phyloP scores from a whole-genome alignment of 2,888 invertebrate species.

The Boloria selene region DNA sequence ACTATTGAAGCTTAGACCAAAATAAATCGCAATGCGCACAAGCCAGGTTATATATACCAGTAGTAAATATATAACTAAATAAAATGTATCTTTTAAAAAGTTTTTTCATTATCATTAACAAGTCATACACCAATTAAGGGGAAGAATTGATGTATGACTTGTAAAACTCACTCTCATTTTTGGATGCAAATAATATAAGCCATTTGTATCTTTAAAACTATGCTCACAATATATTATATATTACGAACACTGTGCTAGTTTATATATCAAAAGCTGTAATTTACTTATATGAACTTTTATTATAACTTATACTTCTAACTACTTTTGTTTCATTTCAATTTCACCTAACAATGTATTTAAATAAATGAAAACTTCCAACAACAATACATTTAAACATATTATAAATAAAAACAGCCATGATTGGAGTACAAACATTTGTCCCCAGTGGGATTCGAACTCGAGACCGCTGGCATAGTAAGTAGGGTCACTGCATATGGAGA shows the following conservation, averaged over 20 bases:
- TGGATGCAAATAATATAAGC: conserved; percentile 59
- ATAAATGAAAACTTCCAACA: background rate
- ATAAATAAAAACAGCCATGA: no score
- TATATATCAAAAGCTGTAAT: conserved; percentile 75
- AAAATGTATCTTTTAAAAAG: conserved; percentile 41
- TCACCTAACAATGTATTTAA: background rate
- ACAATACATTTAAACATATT: no score
- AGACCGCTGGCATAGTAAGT: no score
- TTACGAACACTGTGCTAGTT: conserved; percentile 78
- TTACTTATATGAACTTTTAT: conserved; percentile 80
- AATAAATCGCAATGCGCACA: conserved; percentile 67
- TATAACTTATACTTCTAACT: conserved; percentile 81
- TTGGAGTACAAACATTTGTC: no score
- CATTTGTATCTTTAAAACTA: conserved; percentile 63
- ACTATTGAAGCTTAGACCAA: conserved; percentile 72
- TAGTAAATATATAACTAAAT: conserved; percentile 44
- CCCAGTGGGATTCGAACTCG: no score
- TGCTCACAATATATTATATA: conserved; percentile 76
- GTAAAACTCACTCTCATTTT: conserved; percentile 48
- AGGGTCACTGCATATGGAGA: no score
- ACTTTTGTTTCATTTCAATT: conserved; percentile 59
- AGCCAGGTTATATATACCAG: conserved; percentile 48
- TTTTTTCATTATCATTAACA: conserved; percentile 51
- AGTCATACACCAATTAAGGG: conserved; percentile 76
- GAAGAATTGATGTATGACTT: conserved; percentile 75